Evolutionary conservation across 2,888 invertebrate genomes (phyloP).

Genomic region (Thera obeliscata): DNA sequence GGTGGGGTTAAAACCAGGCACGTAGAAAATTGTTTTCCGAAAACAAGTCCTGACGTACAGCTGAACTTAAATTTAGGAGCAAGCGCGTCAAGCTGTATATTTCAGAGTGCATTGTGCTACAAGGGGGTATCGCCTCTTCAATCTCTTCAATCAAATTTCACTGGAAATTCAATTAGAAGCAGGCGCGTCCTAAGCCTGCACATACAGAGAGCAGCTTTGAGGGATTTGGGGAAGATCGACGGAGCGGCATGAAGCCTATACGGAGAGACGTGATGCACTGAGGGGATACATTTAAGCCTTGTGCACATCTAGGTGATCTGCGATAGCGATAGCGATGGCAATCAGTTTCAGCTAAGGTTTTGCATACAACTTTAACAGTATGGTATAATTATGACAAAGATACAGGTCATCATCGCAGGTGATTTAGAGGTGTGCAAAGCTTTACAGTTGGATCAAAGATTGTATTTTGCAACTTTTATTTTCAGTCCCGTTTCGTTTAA

Average conservation of each 20-base stretch:
- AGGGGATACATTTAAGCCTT: background rate
- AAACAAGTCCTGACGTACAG: background rate
- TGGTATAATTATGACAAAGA: too few relatives aligned
- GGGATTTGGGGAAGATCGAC: conserved; percentile 30
- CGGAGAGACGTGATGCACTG: background rate
- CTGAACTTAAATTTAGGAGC: conserved; percentile 7
- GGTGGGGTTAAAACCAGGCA: background rate
- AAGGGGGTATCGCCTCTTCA: conserved; percentile 9
- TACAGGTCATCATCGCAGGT: too few relatives aligned
- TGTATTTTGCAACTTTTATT: too few relatives aligned
- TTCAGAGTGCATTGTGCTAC: conserved; percentile 11
- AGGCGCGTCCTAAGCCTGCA: conserved; percentile 25
- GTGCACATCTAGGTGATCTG: background rate
- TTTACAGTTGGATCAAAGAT: too few relatives aligned
- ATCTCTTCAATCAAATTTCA: conserved; percentile 31
- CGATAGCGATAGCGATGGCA: too few relatives aligned
- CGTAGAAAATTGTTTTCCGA: conserved; percentile 4
- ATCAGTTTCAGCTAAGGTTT: too few relatives aligned
- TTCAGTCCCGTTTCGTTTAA: too few relatives aligned
- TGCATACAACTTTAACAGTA: too few relatives aligned
- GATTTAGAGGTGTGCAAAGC: too few relatives aligned
- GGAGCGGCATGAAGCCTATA: conserved; percentile 1
- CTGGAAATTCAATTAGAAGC: conserved; percentile 38
- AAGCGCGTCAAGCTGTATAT: conserved; percentile 1
- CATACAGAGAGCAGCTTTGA: conserved; percentile 26